Base-by-base conservation (phyloP, 2,888 invertebrate genomes). In the Elgonia sp. region DNA sequence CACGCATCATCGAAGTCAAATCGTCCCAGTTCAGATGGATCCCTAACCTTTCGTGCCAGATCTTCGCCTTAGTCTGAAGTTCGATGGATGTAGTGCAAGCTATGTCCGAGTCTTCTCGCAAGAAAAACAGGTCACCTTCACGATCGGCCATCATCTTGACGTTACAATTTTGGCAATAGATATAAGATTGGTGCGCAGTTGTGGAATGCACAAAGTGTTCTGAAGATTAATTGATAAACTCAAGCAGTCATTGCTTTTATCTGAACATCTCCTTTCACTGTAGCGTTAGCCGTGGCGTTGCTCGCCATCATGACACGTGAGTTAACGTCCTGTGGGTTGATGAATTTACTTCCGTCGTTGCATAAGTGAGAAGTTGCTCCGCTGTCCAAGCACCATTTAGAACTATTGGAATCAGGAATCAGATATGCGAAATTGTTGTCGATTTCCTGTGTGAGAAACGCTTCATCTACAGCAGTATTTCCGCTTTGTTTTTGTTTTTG, bases 151-250 rank as follows among this genome's bases (percentile, higher is more conserved):
- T 46, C 46, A 29, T 29, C 2, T 46, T 46, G 4, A 46, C 10
- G 7, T 46, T 46, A 46, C 46, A 2, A 12, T 29, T 29, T 29
- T 29, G 29, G 29, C 29, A 29, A 29, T 5, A 29, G 29, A 29
- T 29, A 60, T 7, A 7, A 88, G 79, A 53, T 89, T 89, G 3
- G 83, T 87, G 12, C 89, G 16, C 40, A 90, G 40, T 37, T 89
- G 86, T 21, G 75, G 62, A 37, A 90, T 89, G 40, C 46, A 86
- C 6, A 62, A 21, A 0, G 89, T 86, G 37, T 89, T 80, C 46
- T 89, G 53, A 29, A 29, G 29, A 29, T 20, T 79, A 60, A 4
- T 29, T 20, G 1, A 86, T 67, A 10, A 16, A n/a, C 3, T 18
- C 57, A 2, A n/a, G 46, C 60, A 29, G 20, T 9, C 1, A 14